These are phyloP conservation scores for Struthio camelus DNA, from an alignment of 2,113 vertebrate species.

Conservation along the genomic window DNA sequence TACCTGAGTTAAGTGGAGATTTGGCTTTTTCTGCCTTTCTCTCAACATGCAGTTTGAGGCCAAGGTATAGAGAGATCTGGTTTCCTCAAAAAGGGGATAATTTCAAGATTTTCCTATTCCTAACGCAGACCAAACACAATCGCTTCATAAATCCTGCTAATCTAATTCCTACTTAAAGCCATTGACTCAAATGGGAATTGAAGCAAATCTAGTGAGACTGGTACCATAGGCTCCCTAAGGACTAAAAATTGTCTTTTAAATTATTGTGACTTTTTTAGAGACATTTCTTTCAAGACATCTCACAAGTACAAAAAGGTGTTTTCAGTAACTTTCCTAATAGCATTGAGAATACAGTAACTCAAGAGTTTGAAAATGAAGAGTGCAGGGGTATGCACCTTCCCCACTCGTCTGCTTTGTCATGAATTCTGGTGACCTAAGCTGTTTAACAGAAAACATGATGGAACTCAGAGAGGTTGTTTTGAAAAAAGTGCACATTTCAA, in stretches of 20 bases:
- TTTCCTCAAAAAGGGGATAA: neutral
- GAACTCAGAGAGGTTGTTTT: neutral
- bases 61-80: neutral
- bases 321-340: neutral
- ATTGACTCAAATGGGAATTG: conserved; percentile 32
- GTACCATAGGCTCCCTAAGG: conserved; percentile 1
- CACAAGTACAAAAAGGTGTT: neutral
- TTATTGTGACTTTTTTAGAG: neutral
- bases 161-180: conserved; percentile 39
- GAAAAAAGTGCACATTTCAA: neutral
- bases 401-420: neutral
- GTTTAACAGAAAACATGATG: neutral
- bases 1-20: neutral
- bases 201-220: conserved; percentile 46
- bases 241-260: conserved; percentile 40
- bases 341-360: neutral
- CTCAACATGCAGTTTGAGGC: neutral
- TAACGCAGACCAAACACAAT: neutral
- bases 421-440: neutral
- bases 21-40: neutral
- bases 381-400: neutral
- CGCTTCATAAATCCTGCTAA: conserved; percentile 34
- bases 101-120: neutral
- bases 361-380: neutral
- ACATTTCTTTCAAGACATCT: neutral